Conservation (phyloP, 2,888 invertebrate species). For the Synanthedon formicaeformis region DNA sequence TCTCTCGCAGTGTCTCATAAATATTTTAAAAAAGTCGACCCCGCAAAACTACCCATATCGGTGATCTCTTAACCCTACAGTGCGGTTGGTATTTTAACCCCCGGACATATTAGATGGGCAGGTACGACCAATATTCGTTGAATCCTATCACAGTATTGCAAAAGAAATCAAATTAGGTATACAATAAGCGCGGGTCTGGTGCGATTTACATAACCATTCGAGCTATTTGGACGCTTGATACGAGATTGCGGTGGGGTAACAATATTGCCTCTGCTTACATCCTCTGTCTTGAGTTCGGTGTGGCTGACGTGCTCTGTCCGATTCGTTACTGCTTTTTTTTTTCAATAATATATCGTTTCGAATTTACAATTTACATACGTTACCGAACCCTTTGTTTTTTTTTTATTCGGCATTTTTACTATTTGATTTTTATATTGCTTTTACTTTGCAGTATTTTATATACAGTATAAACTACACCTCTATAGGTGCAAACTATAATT, state of each 20-base stretch:
- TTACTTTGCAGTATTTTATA: too few relatives aligned
- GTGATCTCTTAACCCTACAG: conserved; percentile 59
- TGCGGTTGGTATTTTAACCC: conserved; percentile 35
- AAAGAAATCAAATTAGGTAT: conserved; percentile 69
- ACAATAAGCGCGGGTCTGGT: conserved; percentile 64
- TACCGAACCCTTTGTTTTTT: too few relatives aligned
- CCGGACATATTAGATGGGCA: conserved; percentile 50
- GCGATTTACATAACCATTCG: conserved; percentile 67
- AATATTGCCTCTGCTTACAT: conserved; percentile 53
- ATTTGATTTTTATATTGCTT: too few relatives aligned
- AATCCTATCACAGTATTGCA: conserved; percentile 62
- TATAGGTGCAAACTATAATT: too few relatives aligned
- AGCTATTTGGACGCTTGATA: conserved; percentile 63
- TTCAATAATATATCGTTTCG: background rate
- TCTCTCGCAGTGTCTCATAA: conserved; percentile 57
- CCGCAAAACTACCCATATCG: conserved; percentile 47
- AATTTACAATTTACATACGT: background rate
- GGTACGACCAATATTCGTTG: conserved; percentile 58
- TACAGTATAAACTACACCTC: too few relatives aligned
- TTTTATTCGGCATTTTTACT: too few relatives aligned
- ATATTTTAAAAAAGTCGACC: conserved; percentile 63
- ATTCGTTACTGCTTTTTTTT: background rate
- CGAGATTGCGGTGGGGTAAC: conserved; percentile 59
- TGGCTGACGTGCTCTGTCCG: background rate
- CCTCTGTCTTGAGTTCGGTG: conserved; percentile 19